Percentiles rank a stretch among this genome's conserved stretches.
Evolutionary conservation across 2,888 invertebrate genomes (phyloP).

Genomic region (Melikaiella ostensackeni): DNA sequence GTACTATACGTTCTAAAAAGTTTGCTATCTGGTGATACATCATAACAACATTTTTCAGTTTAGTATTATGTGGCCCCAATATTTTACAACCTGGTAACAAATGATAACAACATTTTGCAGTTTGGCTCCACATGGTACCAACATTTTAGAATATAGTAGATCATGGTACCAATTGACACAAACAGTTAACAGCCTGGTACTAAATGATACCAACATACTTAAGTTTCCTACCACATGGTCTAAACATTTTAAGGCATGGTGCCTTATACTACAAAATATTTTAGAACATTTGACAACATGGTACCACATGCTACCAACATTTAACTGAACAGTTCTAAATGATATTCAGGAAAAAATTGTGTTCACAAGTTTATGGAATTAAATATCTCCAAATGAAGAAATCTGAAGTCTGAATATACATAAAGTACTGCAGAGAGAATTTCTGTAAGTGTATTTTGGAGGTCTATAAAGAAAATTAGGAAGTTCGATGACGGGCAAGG

Average conservation of each 20-base stretch:
- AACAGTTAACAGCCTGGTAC: neutral
- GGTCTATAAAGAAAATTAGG: conserved; percentile 12
- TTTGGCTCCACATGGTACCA: no score
- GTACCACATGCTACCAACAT: neutral
- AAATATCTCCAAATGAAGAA: neutral
- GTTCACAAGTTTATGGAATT: no score
- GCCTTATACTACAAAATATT: no score
- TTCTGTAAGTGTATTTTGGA: neutral
- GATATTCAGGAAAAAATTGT: neutral
- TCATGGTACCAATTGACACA: neutral
- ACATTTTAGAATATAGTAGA: no score
- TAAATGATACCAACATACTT: neutral
- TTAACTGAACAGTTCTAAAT: neutral
- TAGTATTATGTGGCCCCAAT: no score
- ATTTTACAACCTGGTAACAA: no score
- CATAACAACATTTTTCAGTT: no score
- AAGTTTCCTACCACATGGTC: neutral
- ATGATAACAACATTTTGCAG: no score
- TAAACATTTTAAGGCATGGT: neutral
- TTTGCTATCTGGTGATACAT: no score
- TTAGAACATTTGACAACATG: neutral
- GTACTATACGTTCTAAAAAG: no score
- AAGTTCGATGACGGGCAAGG: conserved; percentile 23
- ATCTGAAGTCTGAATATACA: neutral
- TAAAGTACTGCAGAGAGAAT: neutral